Percentiles rank a stretch among this genome's conserved stretches.
These are phyloP conservation scores for Actinernus sp. DNA, from an alignment of 92 coral and sea anemone species.

Conservation along the genomic window DNA sequence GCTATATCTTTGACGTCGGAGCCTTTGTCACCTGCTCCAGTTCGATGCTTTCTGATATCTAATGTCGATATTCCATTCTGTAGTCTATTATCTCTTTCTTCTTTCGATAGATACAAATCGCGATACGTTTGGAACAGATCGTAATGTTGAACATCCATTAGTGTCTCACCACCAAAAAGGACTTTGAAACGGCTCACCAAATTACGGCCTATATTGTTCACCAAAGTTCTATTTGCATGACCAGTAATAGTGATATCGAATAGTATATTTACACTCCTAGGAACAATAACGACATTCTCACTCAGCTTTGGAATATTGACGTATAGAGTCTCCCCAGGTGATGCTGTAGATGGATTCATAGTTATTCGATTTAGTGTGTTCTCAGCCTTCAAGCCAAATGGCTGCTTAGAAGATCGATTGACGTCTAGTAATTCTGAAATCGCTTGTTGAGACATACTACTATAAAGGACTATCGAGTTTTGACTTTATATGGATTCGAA, in stretches of 20 bases:
- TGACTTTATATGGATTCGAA: conserved; percentile 26
- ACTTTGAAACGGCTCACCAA: too few relatives aligned
- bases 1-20: conserved; percentile 42
- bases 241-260: conserved; percentile 36
- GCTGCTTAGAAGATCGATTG: conserved; percentile 33
- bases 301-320: conserved; percentile 58
- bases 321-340: too few relatives aligned
- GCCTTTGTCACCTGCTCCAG: conserved; percentile 46
- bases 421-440: too few relatives aligned
- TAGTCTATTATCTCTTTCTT: conserved; percentile 16
- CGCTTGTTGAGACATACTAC: too few relatives aligned
- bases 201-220: too few relatives aligned
- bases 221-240: conserved; percentile 40
- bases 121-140: too few relatives aligned
- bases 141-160: too few relatives aligned
- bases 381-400: too few relatives aligned
- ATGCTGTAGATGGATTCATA: conserved; percentile 35
- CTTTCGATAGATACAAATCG: too few relatives aligned
- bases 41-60: conserved; percentile 31
- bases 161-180: conserved; percentile 30
- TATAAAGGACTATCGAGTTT: not conserved
- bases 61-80: conserved; percentile 24
- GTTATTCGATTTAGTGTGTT: conserved; percentile 54
- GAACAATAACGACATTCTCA: conserved; percentile 44
- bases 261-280: conserved; percentile 40